These are phyloP conservation scores for Cirrhinus molitorella DNA, from an alignment of 2,797 vertebrate species.

Conservation along the genomic window DNA sequence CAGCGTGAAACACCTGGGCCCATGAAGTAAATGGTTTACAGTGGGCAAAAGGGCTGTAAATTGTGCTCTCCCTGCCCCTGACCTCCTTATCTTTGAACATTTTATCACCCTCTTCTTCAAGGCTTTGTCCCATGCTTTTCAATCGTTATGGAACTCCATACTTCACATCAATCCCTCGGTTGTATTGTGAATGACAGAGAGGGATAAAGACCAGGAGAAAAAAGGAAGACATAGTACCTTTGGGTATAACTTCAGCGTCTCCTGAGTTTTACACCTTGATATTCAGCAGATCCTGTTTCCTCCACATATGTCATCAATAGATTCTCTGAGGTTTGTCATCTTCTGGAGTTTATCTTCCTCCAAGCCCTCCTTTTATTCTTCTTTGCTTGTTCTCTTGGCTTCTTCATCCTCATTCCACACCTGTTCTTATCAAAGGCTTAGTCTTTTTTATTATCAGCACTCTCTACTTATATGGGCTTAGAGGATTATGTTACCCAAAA, in stretches of 20 bases:
- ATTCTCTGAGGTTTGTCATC: constrained; percentile 66
- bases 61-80: background rate
- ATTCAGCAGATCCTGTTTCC: constrained; percentile 23
- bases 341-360: constrained; percentile 68
- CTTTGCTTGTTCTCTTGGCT: constrained; percentile 51
- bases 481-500: constrained; percentile 60
- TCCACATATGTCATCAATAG: constrained; percentile 59
- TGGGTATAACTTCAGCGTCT: constrained; percentile 63
- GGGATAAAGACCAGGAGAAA: constrained; percentile 71
- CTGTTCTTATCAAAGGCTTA: constrained; percentile 67
- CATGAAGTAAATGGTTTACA: constrained; percentile 17
- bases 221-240: constrained; percentile 64
- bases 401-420: constrained; percentile 44
- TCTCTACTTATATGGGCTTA: constrained; percentile 61
- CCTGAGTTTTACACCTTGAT: constrained; percentile 5
- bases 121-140: background rate
- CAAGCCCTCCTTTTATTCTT: constrained; percentile 61
- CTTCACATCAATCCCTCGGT: background rate
- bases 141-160: background rate
- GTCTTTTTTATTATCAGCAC: constrained; percentile 66
- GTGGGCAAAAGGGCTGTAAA: constrained; percentile 1
- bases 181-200: constrained; percentile 28
- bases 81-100: constrained; percentile 6
- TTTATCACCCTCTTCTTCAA: constrained; percentile 31
- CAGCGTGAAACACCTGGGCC: background rate